These are phyloP conservation scores for Plutella xylostella DNA, from an alignment of 2,888 invertebrate species.

Conservation along the genomic window DNA sequence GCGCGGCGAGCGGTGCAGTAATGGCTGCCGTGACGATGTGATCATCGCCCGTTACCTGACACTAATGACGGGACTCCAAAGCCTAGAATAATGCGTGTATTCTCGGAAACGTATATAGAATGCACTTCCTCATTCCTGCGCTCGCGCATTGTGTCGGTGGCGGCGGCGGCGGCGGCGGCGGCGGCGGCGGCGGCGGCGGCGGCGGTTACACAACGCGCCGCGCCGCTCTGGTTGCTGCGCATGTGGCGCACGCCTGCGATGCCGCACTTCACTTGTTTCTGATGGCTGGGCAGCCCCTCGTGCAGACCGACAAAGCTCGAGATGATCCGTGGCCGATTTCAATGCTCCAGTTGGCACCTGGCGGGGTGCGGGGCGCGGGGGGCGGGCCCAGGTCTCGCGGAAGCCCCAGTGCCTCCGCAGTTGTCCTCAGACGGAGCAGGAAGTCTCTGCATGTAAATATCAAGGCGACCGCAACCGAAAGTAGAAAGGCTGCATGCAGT, in stretches of 20 bases:
- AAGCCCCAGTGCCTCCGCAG: constrained; percentile 18
- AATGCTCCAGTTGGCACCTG: constrained; percentile 42
- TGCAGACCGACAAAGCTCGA: constrained; percentile 18
- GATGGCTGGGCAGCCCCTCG: too few relatives aligned
- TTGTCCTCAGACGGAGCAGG: constrained; percentile 50
- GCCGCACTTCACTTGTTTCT: too few relatives aligned
- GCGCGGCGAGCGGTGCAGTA: too few relatives aligned
- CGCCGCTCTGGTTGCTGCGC: constrained; percentile 51
- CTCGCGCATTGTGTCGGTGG: background rate
- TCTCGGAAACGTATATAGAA: constrained; percentile 40
- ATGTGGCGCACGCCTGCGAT: constrained; percentile 23
- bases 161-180: too few relatives aligned
- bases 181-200: too few relatives aligned
- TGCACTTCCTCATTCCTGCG: constrained; percentile 54
- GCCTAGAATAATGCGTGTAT: constrained; percentile 3
- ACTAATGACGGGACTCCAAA: constrained; percentile 6
- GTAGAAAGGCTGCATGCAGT: constrained; percentile 28
- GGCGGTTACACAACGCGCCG: too few relatives aligned
- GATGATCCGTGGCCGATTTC: constrained; percentile 38
- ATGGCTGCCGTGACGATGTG: background rate
- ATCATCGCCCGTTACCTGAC: constrained; percentile 7
- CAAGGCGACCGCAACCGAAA: constrained; percentile 43
- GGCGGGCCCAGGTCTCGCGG: background rate
- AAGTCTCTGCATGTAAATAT: constrained; percentile 54
- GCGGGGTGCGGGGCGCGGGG: too few relatives aligned